Evolutionary conservation across 2,888 invertebrate species (phyloP).

Genomic region (Brassicogethes aeneus): DNA sequence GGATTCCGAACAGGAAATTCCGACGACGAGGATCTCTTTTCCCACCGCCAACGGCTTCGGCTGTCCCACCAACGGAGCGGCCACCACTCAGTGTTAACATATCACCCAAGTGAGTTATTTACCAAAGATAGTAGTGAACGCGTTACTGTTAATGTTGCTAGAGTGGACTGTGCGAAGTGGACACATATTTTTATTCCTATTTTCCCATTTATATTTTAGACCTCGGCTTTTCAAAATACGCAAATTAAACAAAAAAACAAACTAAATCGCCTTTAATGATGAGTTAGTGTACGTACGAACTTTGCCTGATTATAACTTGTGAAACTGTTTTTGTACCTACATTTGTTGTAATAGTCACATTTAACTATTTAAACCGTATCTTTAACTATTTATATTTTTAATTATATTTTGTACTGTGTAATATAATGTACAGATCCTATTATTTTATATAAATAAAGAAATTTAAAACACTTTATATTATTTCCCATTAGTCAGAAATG

Average conservation of each 20-base stretch:
- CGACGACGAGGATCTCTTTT: slow-evolving; percentile 22
- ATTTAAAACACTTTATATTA: too few relatives aligned
- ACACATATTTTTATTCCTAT: slow-evolving; percentile 5
- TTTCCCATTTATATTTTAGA: slow-evolving; percentile 10
- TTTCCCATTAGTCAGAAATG: too few relatives aligned
- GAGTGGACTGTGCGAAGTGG: slow-evolving; percentile 13
- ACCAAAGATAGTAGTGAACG: slow-evolving; percentile 40
- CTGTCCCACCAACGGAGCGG: slow-evolving; percentile 34
- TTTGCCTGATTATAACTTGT: slow-evolving; percentile 34
- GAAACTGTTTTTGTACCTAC: slow-evolving; percentile 29
- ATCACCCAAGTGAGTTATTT: slow-evolving; percentile 31
- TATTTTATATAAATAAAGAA: slow-evolving; percentile 39
- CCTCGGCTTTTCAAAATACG: slow-evolving; percentile 8
- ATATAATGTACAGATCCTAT: slow-evolving; percentile 40
- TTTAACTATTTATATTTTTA: slow-evolving; percentile 40
- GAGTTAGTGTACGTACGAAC: background rate
- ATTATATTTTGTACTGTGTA: slow-evolving; percentile 41
- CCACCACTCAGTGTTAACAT: slow-evolving; percentile 34
- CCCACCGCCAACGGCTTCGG: slow-evolving; percentile 38
- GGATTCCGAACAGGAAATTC: slow-evolving; percentile 30
- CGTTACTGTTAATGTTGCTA: too few relatives aligned
- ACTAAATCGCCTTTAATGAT: too few relatives aligned
- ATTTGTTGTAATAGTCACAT: slow-evolving; percentile 22
- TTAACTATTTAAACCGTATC: slow-evolving; percentile 30
- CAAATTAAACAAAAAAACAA: too few relatives aligned